phyloP scores from a whole-genome alignment of 2,888 invertebrate genomes.

The Chrysomela aeneicollis region DNA sequence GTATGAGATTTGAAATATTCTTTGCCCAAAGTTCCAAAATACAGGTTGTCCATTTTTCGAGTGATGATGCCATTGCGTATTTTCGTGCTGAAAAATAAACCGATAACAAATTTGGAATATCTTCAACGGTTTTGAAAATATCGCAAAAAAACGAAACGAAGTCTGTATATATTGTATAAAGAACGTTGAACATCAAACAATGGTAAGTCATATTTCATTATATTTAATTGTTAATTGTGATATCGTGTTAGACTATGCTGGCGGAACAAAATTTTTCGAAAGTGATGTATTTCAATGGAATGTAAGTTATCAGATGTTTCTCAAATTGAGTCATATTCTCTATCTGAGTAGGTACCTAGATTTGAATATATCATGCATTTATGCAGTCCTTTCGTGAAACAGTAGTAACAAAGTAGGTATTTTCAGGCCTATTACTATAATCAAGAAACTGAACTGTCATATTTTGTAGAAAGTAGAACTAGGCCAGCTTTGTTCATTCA shows the following conservation, averaged over 20 bases:
- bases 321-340: not conserved
- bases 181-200: not conserved
- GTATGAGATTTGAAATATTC: not conserved
- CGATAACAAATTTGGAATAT: no score
- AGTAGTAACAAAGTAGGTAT: no score
- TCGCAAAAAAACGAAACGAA: no score
- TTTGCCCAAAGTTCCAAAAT: no score
- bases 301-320: conserved; percentile 4
- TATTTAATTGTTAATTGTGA: conserved; percentile 1
- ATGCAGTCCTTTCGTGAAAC: conserved; percentile 75
- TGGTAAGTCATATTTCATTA: not conserved
- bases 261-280: conserved; percentile 23
- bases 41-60: no score
- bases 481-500: no score
- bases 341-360: conserved; percentile 8
- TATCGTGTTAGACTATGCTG: conserved; percentile 1
- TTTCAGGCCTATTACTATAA: no score
- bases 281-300: conserved; percentile 19
- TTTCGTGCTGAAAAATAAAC: no score
- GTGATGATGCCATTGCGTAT: no score
- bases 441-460: no score
- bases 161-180: not conserved
- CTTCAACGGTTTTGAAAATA: no score
- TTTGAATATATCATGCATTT: conserved; percentile 12
- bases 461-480: no score